Conservation (phyloP, 2,888 invertebrate species). For the Apodemia duryi region DNA sequence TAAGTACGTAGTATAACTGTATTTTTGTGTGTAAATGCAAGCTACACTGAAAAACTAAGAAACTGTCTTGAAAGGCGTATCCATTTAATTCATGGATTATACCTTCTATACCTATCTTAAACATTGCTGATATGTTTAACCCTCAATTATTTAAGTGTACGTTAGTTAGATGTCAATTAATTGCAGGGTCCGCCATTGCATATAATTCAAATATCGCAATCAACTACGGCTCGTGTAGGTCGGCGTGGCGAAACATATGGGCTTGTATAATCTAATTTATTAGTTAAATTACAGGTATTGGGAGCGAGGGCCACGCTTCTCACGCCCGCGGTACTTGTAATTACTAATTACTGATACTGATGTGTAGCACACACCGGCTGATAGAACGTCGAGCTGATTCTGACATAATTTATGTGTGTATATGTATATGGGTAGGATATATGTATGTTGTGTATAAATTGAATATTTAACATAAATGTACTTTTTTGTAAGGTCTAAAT, state of each 20-base stretch:
- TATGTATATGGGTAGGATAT: no score
- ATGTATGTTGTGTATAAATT: no score
- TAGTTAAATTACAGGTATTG: conserved; percentile 12
- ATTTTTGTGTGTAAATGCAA: no score
- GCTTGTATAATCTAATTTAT: conserved; percentile 8
- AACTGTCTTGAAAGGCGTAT: no score
- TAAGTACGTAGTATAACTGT: no score
- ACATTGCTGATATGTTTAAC: no score
- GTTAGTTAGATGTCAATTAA: neutral
- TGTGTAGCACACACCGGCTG: neutral
- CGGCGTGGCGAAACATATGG: conserved; percentile 1
- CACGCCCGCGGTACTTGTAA: conserved; percentile 3
- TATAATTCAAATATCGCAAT: conserved; percentile 2
- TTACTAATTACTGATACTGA: conserved; percentile 6
- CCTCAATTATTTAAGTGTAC: neutral
- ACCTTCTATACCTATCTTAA: no score
- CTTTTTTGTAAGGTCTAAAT: no score
- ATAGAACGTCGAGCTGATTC: neutral
- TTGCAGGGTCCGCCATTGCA: neutral
- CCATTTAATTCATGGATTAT: no score
- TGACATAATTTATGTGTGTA: no score
- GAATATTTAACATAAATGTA: no score
- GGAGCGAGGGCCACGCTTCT: conserved; percentile 2
- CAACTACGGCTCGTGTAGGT: neutral
- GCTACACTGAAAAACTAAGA: no score